A percentile compares a stretch with the other conserved stretches of the same genome.
These are phyloP conservation scores for Colletes gigas DNA, from an alignment of 1,140 invertebrate species.

Conservation along the genomic window DNA sequence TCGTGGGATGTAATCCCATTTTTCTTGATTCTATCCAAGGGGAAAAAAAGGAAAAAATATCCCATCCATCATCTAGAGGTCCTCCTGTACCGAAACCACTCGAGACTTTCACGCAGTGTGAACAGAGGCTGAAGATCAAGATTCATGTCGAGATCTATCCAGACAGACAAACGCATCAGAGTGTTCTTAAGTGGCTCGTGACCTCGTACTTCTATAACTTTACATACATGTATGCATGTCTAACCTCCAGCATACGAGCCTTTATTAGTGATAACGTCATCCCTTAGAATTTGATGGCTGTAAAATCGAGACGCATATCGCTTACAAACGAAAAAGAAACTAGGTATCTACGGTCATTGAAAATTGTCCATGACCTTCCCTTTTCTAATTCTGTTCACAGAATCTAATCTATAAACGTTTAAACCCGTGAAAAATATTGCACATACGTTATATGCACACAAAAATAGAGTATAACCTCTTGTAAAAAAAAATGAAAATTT, in stretches of 20 bases:
- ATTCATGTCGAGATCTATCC: constrained; percentile 57
- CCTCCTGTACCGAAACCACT: constrained; percentile 31
- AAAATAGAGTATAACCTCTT: too few relatives aligned
- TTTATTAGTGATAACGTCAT: constrained; percentile 40
- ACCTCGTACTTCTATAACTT: constrained; percentile 58
- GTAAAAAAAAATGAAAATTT: too few relatives aligned
- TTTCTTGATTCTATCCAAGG: constrained; percentile 27
- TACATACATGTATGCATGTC: constrained; percentile 25
- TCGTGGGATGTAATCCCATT: constrained; percentile 36
- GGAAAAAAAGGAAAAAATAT: constrained; percentile 30
- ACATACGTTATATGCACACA: too few relatives aligned
- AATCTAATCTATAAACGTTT: too few relatives aligned
- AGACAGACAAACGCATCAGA: constrained; percentile 41
- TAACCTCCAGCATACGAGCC: constrained; percentile 23
- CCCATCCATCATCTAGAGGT: constrained; percentile 52
- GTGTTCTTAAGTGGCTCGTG: constrained; percentile 62
- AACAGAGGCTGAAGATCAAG: constrained; percentile 62
- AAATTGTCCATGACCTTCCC: too few relatives aligned
- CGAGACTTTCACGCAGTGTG: constrained; percentile 55
- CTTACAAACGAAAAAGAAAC: not conserved
- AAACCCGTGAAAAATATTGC: too few relatives aligned
- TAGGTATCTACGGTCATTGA: not conserved
- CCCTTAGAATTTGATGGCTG: constrained; percentile 10
- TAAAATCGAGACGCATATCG: constrained; percentile 26
- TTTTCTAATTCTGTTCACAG: too few relatives aligned